Percentiles rank a stretch among this genome's conserved stretches.
Conservation (phyloP, 2,797 vertebrate species). For the Pyrocephalus nanus region DNA sequence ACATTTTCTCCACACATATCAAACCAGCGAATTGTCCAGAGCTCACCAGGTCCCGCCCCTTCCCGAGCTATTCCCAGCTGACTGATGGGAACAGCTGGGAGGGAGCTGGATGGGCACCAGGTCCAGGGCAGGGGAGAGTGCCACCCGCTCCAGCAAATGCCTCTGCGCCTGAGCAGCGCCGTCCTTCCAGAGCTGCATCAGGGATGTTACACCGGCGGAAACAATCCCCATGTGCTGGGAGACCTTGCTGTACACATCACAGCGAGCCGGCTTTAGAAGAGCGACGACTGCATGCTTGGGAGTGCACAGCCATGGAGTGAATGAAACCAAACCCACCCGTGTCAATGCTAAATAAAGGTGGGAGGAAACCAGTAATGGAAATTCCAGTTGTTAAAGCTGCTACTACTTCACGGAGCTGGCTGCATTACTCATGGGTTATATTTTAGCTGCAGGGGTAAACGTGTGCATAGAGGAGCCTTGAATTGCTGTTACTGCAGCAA, state of each 20-base stretch:
- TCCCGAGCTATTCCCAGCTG: neutral
- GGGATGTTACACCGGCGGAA: neutral
- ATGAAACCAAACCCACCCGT: constrained; percentile 10
- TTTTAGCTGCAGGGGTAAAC: neutral
- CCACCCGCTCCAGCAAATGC: neutral
- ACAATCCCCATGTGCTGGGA: constrained; percentile 24
- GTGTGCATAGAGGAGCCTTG: neutral
- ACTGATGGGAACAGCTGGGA: constrained; percentile 18
- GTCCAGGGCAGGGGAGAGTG: neutral
- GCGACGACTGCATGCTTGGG: neutral
- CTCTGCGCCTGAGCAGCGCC: neutral
- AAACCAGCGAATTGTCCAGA: constrained; percentile 17
- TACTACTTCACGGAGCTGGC: neutral
- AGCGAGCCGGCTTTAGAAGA: neutral
- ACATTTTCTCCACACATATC: constrained; percentile 34
- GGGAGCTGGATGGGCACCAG: constrained; percentile 29
- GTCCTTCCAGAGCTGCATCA: neutral
- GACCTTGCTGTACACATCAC: neutral
- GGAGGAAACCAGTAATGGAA: constrained; percentile 55
- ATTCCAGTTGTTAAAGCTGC: constrained; percentile 21
- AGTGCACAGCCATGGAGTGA: neutral
- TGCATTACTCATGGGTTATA: neutral
- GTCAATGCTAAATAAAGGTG: constrained; percentile 13
- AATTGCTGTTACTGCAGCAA: neutral
- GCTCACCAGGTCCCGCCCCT: neutral